Evolutionary conservation across 2,888 invertebrate species (phyloP).

Genomic region (Byasa hedistus): DNA sequence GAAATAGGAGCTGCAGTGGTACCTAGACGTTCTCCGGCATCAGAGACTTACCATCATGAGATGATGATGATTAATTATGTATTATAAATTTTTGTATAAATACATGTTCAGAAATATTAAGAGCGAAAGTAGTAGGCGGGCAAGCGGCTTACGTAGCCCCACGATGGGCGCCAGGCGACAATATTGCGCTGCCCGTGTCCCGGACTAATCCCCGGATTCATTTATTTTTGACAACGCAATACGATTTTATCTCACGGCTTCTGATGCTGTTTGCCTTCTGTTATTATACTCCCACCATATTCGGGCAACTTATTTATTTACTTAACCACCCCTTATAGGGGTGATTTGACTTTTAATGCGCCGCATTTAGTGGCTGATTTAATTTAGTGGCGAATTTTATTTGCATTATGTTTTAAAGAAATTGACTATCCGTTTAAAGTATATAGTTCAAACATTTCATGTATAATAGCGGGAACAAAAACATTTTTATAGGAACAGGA

Average conservation of each 20-base stretch:
- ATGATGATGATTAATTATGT: too few relatives aligned
- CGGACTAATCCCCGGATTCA: slow-evolving; percentile 78
- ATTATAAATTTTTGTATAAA: slow-evolving; percentile 21
- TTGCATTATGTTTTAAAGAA: neutral
- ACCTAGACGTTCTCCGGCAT: too few relatives aligned
- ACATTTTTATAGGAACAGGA: neutral
- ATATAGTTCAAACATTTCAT: neutral
- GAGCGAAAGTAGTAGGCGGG: slow-evolving; percentile 37
- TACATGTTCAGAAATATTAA: slow-evolving; percentile 41
- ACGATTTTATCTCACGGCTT: slow-evolving; percentile 80
- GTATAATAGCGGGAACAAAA: neutral
- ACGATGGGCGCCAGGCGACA: slow-evolving; percentile 67
- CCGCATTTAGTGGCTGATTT: slow-evolving; percentile 64
- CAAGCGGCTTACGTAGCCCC: slow-evolving; percentile 66
- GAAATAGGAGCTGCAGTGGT: too few relatives aligned
- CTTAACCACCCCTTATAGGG: slow-evolving; percentile 68
- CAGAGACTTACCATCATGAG: too few relatives aligned
- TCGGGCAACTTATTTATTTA: slow-evolving; percentile 77
- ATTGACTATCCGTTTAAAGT: neutral
- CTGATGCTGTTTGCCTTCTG: slow-evolving; percentile 80
- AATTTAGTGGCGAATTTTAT: slow-evolving; percentile 41
- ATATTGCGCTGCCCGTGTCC: slow-evolving; percentile 75
- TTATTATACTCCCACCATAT: slow-evolving; percentile 75
- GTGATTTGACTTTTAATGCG: slow-evolving; percentile 72
- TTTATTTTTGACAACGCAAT: slow-evolving; percentile 81